Conservation (phyloP, 53 echinoderm and acorn worm species). For the Patiria pectinifera region DNA sequence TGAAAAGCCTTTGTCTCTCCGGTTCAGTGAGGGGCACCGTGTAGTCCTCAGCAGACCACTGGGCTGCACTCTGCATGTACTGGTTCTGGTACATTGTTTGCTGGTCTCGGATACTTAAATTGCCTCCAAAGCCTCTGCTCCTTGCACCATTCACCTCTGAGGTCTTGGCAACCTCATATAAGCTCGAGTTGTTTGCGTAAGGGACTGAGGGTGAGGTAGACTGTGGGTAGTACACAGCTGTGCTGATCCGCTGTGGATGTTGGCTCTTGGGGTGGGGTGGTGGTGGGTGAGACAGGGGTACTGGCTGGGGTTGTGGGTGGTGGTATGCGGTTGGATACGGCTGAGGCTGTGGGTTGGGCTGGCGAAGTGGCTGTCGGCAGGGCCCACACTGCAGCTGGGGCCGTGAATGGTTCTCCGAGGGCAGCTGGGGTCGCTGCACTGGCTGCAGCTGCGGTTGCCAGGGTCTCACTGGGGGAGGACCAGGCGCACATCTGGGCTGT, state of each 20-base stretch:
- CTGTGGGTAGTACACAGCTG: conserved; percentile 34
- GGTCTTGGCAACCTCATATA: not conserved
- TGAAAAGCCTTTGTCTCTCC: conserved; percentile 43
- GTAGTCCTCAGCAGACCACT: not conserved
- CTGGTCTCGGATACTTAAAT: conserved; percentile 21
- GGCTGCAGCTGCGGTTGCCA: not conserved
- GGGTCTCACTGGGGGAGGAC: not conserved
- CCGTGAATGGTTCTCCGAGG: not conserved
- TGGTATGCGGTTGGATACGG: not conserved
- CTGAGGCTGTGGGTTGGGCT: not conserved
- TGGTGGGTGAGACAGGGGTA: not conserved
- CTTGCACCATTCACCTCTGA: not conserved
- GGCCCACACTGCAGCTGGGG: not conserved
- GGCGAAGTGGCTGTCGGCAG: not conserved
- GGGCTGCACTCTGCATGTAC: not conserved
- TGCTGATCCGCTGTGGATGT: not conserved
- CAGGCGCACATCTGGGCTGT: not conserved
- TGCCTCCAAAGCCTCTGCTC: conserved; percentile 41
- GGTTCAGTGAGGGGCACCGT: conserved; percentile 28
- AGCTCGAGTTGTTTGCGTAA: not conserved
- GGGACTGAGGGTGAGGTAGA: not conserved
- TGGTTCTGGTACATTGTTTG: conserved; percentile 17
- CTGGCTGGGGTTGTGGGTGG: not conserved
- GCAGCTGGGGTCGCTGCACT: not conserved
- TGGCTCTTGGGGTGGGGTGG: not conserved